Conservation (phyloP, 2,113 vertebrate species). For the Chionis minor region DNA sequence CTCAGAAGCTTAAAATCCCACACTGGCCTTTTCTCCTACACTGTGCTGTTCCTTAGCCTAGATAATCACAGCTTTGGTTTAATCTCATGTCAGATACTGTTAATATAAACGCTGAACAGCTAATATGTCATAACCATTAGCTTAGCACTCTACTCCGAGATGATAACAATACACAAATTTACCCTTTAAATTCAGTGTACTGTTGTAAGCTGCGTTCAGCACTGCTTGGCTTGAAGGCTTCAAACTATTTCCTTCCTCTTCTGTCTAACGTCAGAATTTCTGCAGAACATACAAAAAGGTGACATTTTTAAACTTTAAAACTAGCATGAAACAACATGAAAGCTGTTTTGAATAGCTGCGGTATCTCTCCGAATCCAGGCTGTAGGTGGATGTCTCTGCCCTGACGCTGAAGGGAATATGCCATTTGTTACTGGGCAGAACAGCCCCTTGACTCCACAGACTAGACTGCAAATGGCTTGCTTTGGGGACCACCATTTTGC, state of each 20-base stretch:
- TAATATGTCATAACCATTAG: background rate
- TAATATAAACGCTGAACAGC: background rate
- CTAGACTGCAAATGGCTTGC: accelerated
- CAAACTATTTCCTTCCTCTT: background rate
- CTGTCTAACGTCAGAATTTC: background rate
- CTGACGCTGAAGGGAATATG: background rate
- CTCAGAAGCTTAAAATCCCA: background rate
- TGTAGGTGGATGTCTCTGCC: background rate
- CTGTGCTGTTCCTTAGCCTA: background rate
- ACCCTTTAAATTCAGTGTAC: accelerated
- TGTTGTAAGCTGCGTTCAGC: background rate
- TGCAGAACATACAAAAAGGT: background rate
- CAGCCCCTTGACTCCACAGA: background rate
- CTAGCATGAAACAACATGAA: background rate
- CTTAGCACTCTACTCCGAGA: background rate
- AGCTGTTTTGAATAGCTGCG: background rate
- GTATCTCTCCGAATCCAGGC: background rate
- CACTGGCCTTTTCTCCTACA: background rate
- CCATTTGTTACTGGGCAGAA: background rate
- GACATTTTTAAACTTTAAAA: background rate
- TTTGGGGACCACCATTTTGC: background rate
- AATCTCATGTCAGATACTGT: background rate
- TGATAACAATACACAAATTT: too few species aligned
- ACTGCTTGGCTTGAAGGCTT: background rate
- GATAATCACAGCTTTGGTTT: background rate